Base-by-base conservation (phyloP, 2,113 vertebrate species). In the Emydura subglobosa region DNA sequence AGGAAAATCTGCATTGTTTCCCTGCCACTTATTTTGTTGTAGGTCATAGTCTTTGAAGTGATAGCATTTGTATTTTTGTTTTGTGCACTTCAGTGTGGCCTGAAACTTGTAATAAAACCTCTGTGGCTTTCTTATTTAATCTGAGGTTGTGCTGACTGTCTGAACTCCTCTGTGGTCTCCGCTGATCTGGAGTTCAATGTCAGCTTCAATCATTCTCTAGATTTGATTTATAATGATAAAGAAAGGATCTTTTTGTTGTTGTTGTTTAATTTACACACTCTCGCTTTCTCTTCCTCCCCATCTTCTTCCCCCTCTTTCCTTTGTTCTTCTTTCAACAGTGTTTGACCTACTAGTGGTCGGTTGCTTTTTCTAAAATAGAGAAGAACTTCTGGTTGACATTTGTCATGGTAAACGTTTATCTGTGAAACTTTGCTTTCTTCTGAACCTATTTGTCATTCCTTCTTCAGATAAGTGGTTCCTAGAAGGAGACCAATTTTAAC, bases 401-500 rank as follows among this genome's bases (percentile, higher is more conserved):
- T 65, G 13, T 13, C 76, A 49, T 39, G 9, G n/a, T 2, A 0
- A 51, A 79, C 85, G 59, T 86, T 54, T 88, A 82, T 39, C 84
- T 1, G 2, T 78, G 89, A 61, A 72, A 31, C 49, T 61, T 22
- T n/a, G 83, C 50, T 61, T 27, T 61, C 34, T n/a, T 72, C 17
- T 72, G 65, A 72, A 72, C 21, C 65, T 72, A 39, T 72, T n/a
- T 14, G 83, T 78, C 47, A 78, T 78, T 55, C 22, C 80, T 82
- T 9, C 51, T 82, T 29, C 13, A 34, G 53, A 10, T 80, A 1
- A 57, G 0, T 0, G 0, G 82, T 95, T 97, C 95, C 96, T 97
- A 96, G 96, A 97, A 97, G 93, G 93, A 95, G 80, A 96, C 80
- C 93, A 92, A 94, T 82, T 86, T 97, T 93, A 92, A 93, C 95